phyloP scores from a whole-genome alignment of 1,140 invertebrate species.

The Pseudoatta argentina region DNA sequence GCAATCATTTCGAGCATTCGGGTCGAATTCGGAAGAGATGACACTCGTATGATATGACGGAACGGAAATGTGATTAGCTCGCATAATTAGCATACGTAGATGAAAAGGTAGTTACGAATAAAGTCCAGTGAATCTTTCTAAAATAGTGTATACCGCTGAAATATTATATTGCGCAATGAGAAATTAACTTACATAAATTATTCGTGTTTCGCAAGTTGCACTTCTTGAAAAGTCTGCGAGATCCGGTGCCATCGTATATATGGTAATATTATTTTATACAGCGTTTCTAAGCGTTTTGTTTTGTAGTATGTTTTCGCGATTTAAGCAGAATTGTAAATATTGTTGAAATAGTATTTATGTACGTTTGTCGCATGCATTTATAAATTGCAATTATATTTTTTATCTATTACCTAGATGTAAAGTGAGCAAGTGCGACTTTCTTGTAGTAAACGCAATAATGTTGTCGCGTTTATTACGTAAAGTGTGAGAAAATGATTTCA shows the following conservation, averaged over 20 bases:
- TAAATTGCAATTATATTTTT: conserved; percentile 52
- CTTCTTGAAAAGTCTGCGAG: conserved; percentile 43
- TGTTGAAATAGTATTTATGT: conserved; percentile 58
- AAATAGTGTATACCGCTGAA: conserved; percentile 48
- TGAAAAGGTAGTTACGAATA: conserved; percentile 33
- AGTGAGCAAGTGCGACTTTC: conserved; percentile 13
- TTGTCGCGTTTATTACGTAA: conserved; percentile 18
- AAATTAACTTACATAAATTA: conserved; percentile 57
- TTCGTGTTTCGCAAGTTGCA: conserved; percentile 57
- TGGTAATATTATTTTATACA: conserved; percentile 50
- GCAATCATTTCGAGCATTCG: conserved; percentile 16
- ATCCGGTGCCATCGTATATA: conserved; percentile 51
- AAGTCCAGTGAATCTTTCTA: conserved; percentile 54
- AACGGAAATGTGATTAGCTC: conserved; percentile 50
- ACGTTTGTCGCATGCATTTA: conserved; percentile 41
- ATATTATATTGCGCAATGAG: conserved; percentile 50
- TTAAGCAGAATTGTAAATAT: conserved; percentile 55
- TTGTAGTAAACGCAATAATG: conserved; percentile 5
- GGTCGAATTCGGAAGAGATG: conserved; percentile 21
- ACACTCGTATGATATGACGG: conserved; percentile 34
- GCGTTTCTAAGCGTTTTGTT: conserved; percentile 50
- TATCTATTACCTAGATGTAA: conserved; percentile 60
- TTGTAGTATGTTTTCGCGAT: conserved; percentile 50
- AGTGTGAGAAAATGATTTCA: conserved; percentile 31
- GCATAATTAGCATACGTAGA: conserved; percentile 44